Evolutionary conservation across 2,888 invertebrate genomes (phyloP).

Genomic region (Lottia gigantea): DNA sequence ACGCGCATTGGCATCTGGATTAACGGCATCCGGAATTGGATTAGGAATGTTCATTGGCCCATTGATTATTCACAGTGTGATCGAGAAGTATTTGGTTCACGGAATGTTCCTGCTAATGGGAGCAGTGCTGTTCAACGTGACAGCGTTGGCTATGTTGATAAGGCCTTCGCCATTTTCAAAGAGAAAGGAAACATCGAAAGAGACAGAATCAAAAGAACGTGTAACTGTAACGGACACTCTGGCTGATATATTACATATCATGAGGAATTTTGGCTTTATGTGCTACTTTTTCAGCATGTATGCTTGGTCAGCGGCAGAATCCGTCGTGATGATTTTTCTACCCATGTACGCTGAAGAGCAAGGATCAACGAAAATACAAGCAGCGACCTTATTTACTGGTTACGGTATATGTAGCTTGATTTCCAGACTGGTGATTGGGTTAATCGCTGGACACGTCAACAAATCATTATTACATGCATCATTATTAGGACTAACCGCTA

Average conservation of each 20-base stretch:
- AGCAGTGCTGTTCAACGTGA: not conserved
- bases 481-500: not conserved
- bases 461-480: not conserved
- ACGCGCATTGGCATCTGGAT: not conserved
- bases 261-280: not conserved
- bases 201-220: not conserved
- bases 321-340: not conserved
- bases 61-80: not conserved
- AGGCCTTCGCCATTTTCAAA: not conserved
- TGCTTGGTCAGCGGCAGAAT: not conserved
- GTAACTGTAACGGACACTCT: not conserved
- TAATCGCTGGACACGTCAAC: not conserved
- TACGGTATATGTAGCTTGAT: not conserved
- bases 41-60: not conserved
- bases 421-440: not conserved
- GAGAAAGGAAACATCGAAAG: not conserved
- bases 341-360: not conserved
- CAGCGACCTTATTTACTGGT: not conserved
- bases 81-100: not conserved
- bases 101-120: not conserved
- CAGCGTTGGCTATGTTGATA: not conserved
- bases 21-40: not conserved
- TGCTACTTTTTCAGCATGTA: not conserved
- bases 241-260: not conserved
- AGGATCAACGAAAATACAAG: not conserved